A percentile compares a stretch with the other conserved stretches of the same genome.
These are phyloP conservation scores for Platysternon megacephalum DNA, from an alignment of 2,113 vertebrate genomes.

Conservation along the genomic window DNA sequence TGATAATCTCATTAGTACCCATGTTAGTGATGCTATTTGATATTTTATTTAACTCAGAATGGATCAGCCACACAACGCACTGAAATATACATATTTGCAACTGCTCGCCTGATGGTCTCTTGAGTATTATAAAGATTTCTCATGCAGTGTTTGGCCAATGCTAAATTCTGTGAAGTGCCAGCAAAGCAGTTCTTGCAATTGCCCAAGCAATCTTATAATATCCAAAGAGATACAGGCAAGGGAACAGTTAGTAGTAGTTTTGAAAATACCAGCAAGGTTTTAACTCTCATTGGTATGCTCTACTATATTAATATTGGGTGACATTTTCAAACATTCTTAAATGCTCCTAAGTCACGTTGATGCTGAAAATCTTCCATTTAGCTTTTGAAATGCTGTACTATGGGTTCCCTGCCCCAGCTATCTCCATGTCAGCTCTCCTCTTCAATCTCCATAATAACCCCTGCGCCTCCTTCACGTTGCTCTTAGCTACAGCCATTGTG, in stretches of 20 bases:
- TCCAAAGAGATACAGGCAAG: conserved; percentile 49
- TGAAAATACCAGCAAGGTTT: not conserved
- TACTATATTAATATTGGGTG: not conserved
- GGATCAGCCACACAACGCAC: conserved; percentile 10
- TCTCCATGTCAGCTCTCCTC: rapidly evolving
- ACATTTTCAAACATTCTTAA: not conserved
- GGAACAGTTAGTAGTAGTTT: conserved; percentile 14
- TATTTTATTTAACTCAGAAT: conserved; percentile 70
- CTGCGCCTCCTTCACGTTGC: not conserved
- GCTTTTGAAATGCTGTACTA: not conserved
- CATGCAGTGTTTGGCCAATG: conserved; percentile 72
- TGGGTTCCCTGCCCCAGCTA: not conserved
- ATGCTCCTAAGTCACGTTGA: not conserved
- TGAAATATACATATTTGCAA: conserved; percentile 72
- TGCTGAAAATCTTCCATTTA: not conserved
- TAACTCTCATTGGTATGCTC: not conserved
- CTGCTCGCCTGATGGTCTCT: conserved; percentile 67
- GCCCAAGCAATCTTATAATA: conserved; percentile 58
- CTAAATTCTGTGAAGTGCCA: conserved; percentile 75
- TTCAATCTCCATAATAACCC: rapidly evolving
- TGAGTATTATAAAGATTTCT: conserved; percentile 75
- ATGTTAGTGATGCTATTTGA: conserved; percentile 35
- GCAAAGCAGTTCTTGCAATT: conserved; percentile 66
- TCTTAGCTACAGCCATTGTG: not conserved
- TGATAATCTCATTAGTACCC: conserved; percentile 57